These are phyloP conservation scores for Aspidiotus destructor DNA, from an alignment of 2,888 invertebrate species.

Conservation along the genomic window DNA sequence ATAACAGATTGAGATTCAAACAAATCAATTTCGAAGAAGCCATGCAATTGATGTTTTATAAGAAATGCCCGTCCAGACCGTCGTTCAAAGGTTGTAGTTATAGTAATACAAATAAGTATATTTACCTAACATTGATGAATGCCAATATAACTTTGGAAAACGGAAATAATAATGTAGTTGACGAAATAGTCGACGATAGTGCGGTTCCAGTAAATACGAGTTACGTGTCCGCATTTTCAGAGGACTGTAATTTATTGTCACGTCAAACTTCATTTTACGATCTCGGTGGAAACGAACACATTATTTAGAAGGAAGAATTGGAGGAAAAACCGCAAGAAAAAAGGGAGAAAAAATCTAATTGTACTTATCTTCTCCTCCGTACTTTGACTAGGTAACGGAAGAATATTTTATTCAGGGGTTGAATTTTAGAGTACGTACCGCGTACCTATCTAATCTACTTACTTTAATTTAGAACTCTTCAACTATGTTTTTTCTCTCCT, in stretches of 20 bases:
- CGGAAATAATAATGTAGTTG: constrained; percentile 20
- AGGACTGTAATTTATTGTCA: not conserved
- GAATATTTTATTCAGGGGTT: too few relatives aligned
- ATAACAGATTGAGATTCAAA: constrained; percentile 15
- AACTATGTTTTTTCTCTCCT: not conserved
- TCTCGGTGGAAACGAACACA: constrained; percentile 25
- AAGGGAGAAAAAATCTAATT: too few relatives aligned
- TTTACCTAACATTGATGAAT: constrained; percentile 24
- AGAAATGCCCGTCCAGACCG: constrained; percentile 19
- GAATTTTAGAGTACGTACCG: too few relatives aligned
- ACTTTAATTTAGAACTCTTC: not conserved
- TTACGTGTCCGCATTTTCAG: constrained; percentile 15
- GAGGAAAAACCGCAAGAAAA: too few relatives aligned
- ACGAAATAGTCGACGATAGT: constrained; percentile 14
- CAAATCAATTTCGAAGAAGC: constrained; percentile 25
- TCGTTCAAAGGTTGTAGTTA: constrained; percentile 28
- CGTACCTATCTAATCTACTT: too few relatives aligned
- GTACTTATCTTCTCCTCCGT: too few relatives aligned
- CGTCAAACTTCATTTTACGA: constrained; percentile 22
- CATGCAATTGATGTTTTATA: constrained; percentile 27
- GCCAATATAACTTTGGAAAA: constrained; percentile 22
- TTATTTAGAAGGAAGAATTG: constrained; percentile 5
- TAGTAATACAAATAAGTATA: constrained; percentile 29
- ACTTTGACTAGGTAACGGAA: too few relatives aligned
- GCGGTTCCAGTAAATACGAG: not conserved